Base-by-base conservation (phyloP, 2,888 invertebrate genomes). In the Marronus borbonicus region DNA sequence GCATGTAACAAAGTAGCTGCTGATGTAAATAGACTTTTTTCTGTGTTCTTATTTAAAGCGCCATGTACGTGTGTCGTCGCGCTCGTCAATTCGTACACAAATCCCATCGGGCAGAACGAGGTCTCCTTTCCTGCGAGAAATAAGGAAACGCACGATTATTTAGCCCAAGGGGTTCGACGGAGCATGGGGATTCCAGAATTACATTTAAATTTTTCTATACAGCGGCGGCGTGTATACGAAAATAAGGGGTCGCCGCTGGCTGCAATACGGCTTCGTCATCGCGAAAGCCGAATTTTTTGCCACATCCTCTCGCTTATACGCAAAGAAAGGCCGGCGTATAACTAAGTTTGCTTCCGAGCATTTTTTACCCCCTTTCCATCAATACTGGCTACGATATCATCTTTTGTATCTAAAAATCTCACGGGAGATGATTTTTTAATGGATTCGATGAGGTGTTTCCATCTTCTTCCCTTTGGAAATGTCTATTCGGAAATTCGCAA, bases 351-450 rank as follows among this genome's bases (percentile, higher is more conserved):
- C 49, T 14, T 20, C 44, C 72, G 36, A 72, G 60, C 39, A 72
- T 58, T 72, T 44, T 74, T 60, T 44, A 60, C 60, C 72, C 36
- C 72, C 39, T 39, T 72, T 72, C 60, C 72, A 74, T 60, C 72
- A 74, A 74, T 74, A 44, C 44, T 28, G 60, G 50, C 60, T 60
- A 49, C 60, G 60, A 60, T 74, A 74, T 74, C 39, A 74, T 62
- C 72, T 39, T 74, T 74, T 74, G 72, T 74, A 74, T 74, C 72
- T 74, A 44, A 74, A 74, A 74, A 74, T 74, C 72, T 74, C 72
- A 60, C 49, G 72, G 62, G 72, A 60, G 72, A 74, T 74, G 72
- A 74, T 74, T 74, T 74, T 74, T 60, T 74, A 74, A 74, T 74
- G 72, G 72, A 60, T 74, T 60, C 39, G 49, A 50, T 50, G 68